Conservation (phyloP, 2,797 vertebrate species). For the Phataginus tetradactyla region DNA sequence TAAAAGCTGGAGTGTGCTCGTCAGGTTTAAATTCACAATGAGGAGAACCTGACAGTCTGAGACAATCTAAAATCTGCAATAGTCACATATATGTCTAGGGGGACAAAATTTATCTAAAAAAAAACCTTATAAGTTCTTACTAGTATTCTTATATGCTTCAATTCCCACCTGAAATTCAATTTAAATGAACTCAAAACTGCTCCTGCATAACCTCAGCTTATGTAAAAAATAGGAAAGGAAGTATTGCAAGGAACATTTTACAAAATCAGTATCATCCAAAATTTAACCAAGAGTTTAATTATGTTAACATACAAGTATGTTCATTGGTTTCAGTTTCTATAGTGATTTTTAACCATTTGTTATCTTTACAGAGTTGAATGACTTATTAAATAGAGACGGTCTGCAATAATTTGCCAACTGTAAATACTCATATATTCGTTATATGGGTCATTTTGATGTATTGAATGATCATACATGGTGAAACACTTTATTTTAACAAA, state of each 20-base stretch:
- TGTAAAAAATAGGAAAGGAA: neutral
- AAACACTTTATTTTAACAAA: neutral
- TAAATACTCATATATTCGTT: neutral
- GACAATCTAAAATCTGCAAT: neutral
- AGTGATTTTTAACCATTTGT: neutral
- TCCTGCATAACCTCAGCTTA: neutral
- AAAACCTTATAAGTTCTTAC: neutral
- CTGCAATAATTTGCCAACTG: neutral
- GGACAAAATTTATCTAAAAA: conserved; percentile 46
- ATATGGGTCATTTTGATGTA: conserved; percentile 2
- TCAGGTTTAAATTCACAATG: conserved; percentile 71
- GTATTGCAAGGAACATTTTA: neutral
- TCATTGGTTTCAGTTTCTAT: neutral
- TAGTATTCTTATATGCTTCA: neutral
- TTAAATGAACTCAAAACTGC: neutral
- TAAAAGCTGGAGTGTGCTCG: conserved; percentile 49
- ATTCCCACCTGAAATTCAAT: neutral
- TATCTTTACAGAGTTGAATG: neutral
- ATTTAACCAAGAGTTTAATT: neutral
- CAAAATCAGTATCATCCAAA: conserved; percentile 13
- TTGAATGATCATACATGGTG: neutral
- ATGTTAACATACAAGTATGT: neutral
- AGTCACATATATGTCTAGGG: conserved; percentile 1
- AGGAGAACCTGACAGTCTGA: conserved; percentile 60
- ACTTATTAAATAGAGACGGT: neutral